These are phyloP conservation scores for Pogonocherus hispidulus DNA, from an alignment of 2,888 invertebrate genomes.

Conservation along the genomic window DNA sequence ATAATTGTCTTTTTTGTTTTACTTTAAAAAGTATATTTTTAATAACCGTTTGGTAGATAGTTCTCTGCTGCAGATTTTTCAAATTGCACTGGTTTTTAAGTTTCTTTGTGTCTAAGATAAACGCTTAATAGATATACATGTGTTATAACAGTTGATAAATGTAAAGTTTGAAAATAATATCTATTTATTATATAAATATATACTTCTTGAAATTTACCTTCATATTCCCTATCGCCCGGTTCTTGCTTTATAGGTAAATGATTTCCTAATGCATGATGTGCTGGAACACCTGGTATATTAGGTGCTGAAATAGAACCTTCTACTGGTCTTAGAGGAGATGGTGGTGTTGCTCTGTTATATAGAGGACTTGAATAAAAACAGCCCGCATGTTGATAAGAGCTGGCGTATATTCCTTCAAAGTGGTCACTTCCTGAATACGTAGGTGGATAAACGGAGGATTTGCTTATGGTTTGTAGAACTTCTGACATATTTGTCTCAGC, in stretches of 20 bases:
- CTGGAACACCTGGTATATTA: conserved; percentile 13
- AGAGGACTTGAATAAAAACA: conserved; percentile 63
- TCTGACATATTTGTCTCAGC: conserved; percentile 60
- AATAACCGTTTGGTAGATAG: too few relatives aligned
- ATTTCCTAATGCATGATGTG: conserved; percentile 20
- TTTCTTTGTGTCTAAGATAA: too few relatives aligned
- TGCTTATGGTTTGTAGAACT: conserved; percentile 60
- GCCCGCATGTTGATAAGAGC: conserved; percentile 61
- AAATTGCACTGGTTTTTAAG: too few relatives aligned
- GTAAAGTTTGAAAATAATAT: too few relatives aligned
- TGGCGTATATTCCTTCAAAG: conserved; percentile 63
- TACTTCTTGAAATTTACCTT: conserved; percentile 53
- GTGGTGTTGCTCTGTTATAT: conserved; percentile 55
- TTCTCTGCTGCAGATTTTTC: too few relatives aligned
- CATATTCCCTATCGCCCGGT: conserved; percentile 62
- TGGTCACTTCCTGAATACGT: conserved; percentile 55
- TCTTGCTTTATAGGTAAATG: conserved; percentile 64
- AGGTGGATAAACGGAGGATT: conserved; percentile 55
- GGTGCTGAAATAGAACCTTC: conserved; percentile 28
- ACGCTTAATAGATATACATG: too few relatives aligned
- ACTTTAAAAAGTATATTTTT: too few relatives aligned
- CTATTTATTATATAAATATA: too few relatives aligned
- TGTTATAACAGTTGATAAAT: too few relatives aligned
- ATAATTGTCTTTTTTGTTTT: too few relatives aligned
- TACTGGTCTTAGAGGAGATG: conserved; percentile 32